These are phyloP conservation scores for Plusia festucae DNA, from an alignment of 2,888 invertebrate genomes.

Conservation along the genomic window DNA sequence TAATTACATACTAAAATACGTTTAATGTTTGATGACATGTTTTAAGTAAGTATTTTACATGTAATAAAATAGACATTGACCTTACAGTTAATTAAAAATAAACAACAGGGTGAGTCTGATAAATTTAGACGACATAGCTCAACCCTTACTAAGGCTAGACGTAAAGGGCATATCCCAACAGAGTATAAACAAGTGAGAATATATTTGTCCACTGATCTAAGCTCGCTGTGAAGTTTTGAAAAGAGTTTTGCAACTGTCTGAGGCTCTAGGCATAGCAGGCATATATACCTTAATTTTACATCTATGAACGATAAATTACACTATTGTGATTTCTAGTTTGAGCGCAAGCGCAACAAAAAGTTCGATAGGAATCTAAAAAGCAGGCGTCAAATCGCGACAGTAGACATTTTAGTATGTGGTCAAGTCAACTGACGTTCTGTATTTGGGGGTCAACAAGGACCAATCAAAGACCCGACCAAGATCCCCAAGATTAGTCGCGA, in stretches of 20 bases:
- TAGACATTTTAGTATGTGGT: too few species aligned
- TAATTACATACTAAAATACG: not conserved
- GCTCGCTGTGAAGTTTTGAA: constrained; percentile 22
- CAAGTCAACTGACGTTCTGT: too few species aligned
- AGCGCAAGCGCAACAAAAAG: too few species aligned
- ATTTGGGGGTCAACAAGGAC: too few species aligned
- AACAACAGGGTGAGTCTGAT: constrained; percentile 15
- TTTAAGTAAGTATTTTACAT: not conserved
- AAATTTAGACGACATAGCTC: constrained; percentile 23
- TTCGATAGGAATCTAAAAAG: too few species aligned
- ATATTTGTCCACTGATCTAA: not conserved
- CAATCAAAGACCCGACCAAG: too few species aligned
- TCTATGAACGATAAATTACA: too few species aligned
- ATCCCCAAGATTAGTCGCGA: too few species aligned
- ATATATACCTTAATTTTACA: too few species aligned
- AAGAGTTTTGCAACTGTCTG: constrained; percentile 31
- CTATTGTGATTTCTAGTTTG: too few species aligned
- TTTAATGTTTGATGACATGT: not conserved
- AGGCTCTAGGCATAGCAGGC: too few species aligned
- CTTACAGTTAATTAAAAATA: constrained; percentile 33
- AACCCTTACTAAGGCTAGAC: not conserved
- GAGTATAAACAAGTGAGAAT: constrained; percentile 19
- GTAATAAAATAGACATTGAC: constrained; percentile 18
- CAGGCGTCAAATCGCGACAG: too few species aligned
- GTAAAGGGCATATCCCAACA: constrained; percentile 13